Percentiles rank a stretch among this genome's conserved stretches.
These are phyloP conservation scores for Drosophila neonasuta DNA, from an alignment of 2,888 invertebrate genomes.

Conservation along the genomic window DNA sequence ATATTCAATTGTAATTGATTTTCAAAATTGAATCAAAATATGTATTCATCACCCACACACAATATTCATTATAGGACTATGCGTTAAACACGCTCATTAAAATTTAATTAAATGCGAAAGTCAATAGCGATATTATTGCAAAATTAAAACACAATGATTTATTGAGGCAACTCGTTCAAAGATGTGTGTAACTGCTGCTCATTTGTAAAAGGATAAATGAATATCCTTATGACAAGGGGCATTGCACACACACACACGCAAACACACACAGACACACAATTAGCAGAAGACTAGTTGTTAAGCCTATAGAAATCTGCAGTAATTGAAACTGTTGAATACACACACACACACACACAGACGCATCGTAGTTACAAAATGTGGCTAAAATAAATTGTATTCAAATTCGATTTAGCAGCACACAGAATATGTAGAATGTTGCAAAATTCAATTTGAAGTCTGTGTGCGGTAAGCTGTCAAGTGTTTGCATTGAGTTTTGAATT, in stretches of 20 bases:
- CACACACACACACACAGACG: no score
- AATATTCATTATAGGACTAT: not conserved
- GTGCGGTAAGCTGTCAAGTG: slow-evolving; percentile 16
- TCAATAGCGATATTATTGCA: not conserved
- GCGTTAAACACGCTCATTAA: slow-evolving; percentile 11
- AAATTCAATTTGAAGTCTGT: slow-evolving; percentile 50
- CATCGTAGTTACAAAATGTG: slow-evolving; percentile 3
- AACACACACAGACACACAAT: slow-evolving; percentile 1
- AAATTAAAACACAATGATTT: not conserved
- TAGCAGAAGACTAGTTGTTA: slow-evolving; percentile 8
- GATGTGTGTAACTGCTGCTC: not conserved
- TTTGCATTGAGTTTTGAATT: slow-evolving; percentile 43
- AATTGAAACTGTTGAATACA: slow-evolving; percentile 12
- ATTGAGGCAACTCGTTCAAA: not conserved
- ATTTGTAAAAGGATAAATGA: slow-evolving; percentile 4
- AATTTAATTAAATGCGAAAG: slow-evolving; percentile 13
- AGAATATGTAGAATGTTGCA: slow-evolving; percentile 19
- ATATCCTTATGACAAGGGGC: slow-evolving; percentile 4
- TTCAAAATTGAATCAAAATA: no score
- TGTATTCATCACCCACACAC: slow-evolving; percentile 1
- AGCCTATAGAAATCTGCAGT: slow-evolving; percentile 13
- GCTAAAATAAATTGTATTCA: slow-evolving; percentile 14
- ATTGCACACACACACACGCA: not conserved
- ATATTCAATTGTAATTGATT: no score
- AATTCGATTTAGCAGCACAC: slow-evolving; percentile 4